Evolutionary conservation across 2,113 vertebrate species (phyloP).

Genomic region (Pedetes capensis): DNA sequence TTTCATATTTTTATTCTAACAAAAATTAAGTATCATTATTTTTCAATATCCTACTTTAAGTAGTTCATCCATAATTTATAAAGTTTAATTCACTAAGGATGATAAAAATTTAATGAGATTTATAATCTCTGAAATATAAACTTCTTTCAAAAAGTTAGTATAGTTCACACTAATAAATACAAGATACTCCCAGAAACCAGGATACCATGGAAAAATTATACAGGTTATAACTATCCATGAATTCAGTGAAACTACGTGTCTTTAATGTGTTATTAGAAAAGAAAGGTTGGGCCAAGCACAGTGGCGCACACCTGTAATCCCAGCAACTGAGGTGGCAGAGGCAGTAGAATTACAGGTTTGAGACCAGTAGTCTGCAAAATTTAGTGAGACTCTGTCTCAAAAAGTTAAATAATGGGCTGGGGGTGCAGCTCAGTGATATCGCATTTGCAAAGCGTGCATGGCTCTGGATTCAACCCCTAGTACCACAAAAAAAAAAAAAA

Average conservation of each 20-base stretch:
- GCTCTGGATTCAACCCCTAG: no score
- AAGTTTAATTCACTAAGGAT: slow-evolving; percentile 4
- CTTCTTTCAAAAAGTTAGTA: slow-evolving; percentile 6
- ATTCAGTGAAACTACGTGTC: neutral
- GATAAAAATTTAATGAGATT: neutral
- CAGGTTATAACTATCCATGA: neutral
- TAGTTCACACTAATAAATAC: neutral
- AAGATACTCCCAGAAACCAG: neutral
- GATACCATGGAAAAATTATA: neutral
- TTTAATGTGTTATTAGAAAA: neutral
- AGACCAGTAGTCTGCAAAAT: no score
- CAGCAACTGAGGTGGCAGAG: no score
- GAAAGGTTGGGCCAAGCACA: neutral
- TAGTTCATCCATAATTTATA: neutral
- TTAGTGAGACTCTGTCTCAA: no score
- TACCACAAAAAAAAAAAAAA: no score
- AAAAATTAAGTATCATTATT: slow-evolving; percentile 6
- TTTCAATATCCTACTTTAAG: slow-evolving; percentile 36
- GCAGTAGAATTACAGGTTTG: no score
- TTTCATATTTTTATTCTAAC: slow-evolving; percentile 13
- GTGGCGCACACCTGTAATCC: no score
- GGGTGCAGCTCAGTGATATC: no score
- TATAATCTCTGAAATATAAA: slow-evolving; percentile 6
- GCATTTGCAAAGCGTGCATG: no score
- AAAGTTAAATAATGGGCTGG: no score